Evolutionary conservation across 2,888 invertebrate genomes (phyloP).

Genomic region (Dicyrtoma fusca): DNA sequence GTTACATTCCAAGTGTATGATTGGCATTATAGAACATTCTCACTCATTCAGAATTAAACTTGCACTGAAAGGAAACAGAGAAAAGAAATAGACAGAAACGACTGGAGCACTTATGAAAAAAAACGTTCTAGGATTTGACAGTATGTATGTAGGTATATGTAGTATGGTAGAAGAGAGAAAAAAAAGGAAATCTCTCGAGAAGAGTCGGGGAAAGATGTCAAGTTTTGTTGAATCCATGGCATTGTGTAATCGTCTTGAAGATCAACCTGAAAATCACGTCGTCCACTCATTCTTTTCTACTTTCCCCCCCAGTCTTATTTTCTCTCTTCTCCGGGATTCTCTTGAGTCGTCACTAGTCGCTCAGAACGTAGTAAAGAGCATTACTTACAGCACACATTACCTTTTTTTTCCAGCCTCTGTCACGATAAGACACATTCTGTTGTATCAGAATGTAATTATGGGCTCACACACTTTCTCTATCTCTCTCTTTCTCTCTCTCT

Average conservation of each 20-base stretch:
- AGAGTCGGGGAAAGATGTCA: conserved; percentile 36
- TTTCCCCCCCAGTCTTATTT: conserved; percentile 16
- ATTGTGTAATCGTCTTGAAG: conserved; percentile 42
- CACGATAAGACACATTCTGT: no score
- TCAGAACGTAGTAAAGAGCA: no score
- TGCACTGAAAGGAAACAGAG: not conserved
- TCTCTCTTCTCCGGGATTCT: not conserved
- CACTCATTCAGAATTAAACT: not conserved
- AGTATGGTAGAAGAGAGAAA: not conserved
- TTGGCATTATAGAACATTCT: no score
- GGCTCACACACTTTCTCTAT: no score
- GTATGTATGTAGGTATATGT: no score
- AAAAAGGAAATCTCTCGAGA: not conserved
- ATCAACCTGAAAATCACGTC: conserved; percentile 44
- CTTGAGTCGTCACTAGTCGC: no score
- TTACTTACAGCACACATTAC: no score
- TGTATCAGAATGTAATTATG: no score
- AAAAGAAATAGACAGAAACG: not conserved
- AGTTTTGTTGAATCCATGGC: conserved; percentile 40
- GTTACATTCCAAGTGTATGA: no score
- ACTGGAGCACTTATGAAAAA: not conserved
- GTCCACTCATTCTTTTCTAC: conserved; percentile 12
- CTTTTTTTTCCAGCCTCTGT: no score
- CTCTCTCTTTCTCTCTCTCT: no score
- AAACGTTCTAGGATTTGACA: not conserved